Evolutionary conservation across 2,113 vertebrate species (phyloP).

Genomic region (Ammospiza caudacuta): DNA sequence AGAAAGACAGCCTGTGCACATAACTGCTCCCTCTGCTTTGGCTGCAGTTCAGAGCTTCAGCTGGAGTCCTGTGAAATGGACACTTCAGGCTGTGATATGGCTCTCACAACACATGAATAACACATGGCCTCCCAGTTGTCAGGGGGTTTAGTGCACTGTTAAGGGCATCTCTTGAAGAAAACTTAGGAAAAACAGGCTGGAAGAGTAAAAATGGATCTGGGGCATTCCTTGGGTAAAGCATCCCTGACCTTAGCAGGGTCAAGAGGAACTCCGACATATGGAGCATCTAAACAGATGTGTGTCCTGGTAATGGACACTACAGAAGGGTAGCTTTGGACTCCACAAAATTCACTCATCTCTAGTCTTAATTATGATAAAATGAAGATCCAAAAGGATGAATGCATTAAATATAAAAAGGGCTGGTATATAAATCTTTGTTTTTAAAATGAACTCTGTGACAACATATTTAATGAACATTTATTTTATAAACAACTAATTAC

Average conservation of each 20-base stretch:
- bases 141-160: background rate
- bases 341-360: background rate
- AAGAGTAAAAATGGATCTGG: background rate
- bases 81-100: background rate
- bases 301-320: background rate
- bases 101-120: background rate
- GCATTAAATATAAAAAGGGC: background rate
- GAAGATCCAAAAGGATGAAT: background rate
- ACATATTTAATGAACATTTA: background rate
- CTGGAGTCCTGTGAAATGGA: background rate
- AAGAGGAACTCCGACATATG: background rate
- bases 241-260: background rate
- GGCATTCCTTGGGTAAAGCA: background rate
- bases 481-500: background rate
- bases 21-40: background rate
- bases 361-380: background rate
- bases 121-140: accelerated
- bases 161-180: background rate
- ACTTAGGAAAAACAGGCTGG: background rate
- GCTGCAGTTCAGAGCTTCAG: background rate
- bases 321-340: background rate
- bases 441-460: background rate
- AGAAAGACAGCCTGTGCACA: accelerated
- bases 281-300: accelerated
- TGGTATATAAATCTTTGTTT: background rate